Evolutionary conservation across 2,797 vertebrate species (phyloP).

Genomic region (Channallabes apus): DNA sequence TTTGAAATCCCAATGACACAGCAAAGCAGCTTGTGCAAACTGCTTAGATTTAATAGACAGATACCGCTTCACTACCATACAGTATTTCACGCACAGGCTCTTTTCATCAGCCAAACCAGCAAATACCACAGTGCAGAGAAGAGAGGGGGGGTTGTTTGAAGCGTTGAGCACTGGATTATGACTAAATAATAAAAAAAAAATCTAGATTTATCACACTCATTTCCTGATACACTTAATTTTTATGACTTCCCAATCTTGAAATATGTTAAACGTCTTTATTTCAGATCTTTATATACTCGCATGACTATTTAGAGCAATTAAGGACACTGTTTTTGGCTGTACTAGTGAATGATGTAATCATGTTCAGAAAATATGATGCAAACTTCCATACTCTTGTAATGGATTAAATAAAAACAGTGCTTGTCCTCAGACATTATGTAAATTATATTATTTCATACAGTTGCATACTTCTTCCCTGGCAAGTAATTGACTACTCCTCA

Average conservation of each 20-base stretch:
- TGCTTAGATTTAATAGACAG: slow-evolving; percentile 32
- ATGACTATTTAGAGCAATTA: not conserved
- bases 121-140: not conserved
- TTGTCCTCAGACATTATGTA: not conserved
- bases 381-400: not conserved
- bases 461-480: not conserved
- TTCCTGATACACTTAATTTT: not conserved
- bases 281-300: not conserved
- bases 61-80: not conserved
- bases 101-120: not conserved
- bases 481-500: not conserved
- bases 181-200: not conserved
- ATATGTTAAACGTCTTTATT: not conserved
- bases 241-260: not conserved
- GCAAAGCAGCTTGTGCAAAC: slow-evolving; percentile 1
- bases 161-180: not conserved
- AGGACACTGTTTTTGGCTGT: not conserved
- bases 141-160: not conserved
- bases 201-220: not conserved
- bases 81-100: slow-evolving; percentile 1
- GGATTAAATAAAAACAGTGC: not conserved
- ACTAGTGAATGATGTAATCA: not conserved
- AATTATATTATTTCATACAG: not conserved
- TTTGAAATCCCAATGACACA: slow-evolving; percentile 21
- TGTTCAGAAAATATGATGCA: not conserved